Evolutionary conservation across 2,888 invertebrate genomes (phyloP).

Genomic region (Eupithecia abbreviata): DNA sequence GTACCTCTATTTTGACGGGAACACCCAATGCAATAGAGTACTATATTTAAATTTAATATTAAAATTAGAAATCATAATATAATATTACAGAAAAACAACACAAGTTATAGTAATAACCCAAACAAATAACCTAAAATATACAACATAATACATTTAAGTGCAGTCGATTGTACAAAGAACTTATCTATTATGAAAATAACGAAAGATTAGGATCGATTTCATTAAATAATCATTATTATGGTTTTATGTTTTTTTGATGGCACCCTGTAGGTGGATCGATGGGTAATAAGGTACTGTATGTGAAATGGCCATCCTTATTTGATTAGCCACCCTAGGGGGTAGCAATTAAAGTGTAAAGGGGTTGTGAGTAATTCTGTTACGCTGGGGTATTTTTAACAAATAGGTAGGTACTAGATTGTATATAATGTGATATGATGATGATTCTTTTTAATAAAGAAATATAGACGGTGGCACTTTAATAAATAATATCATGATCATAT

Average conservation of each 20-base stretch:
- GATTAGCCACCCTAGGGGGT: slow-evolving; percentile 2
- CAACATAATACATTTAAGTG: background rate
- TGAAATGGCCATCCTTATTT: slow-evolving; percentile 1
- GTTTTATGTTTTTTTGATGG: slow-evolving; percentile 2
- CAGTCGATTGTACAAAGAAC: background rate
- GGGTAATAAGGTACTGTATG: background rate
- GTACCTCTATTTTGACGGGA: too few species aligned
- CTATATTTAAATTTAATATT: too few species aligned
- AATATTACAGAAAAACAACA: too few species aligned
- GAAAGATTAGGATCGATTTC: background rate
- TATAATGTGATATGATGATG: too few species aligned
- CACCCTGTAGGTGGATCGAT: background rate
- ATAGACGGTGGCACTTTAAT: too few species aligned
- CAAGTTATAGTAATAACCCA: too few species aligned
- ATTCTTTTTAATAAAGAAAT: too few species aligned
- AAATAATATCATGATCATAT: too few species aligned
- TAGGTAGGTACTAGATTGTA: too few species aligned
- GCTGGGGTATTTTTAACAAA: background rate
- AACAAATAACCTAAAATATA: too few species aligned
- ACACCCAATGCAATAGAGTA: too few species aligned
- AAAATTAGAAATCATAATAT: too few species aligned
- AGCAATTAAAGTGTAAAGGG: background rate
- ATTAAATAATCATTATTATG: background rate
- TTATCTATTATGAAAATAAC: background rate
- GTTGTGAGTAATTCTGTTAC: background rate